These are phyloP conservation scores for Parauchenoglanis ngamensis DNA, from an alignment of 2,797 vertebrate genomes.

Conservation along the genomic window DNA sequence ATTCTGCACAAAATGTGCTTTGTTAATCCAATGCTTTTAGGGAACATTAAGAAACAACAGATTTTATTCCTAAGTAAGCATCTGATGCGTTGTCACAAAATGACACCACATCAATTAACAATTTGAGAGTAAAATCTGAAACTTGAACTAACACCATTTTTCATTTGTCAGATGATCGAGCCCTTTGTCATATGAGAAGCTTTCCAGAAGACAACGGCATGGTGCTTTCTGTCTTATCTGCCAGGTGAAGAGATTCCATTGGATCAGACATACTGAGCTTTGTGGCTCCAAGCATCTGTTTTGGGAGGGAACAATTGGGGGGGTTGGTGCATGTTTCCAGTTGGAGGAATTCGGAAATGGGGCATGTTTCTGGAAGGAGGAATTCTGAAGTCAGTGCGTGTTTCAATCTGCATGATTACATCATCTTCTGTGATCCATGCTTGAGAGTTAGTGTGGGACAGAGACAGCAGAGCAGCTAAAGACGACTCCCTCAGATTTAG, in stretches of 20 bases:
- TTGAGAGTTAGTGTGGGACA: not conserved
- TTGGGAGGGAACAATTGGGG: constrained; percentile 12
- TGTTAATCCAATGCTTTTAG: not conserved
- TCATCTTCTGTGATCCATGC: constrained; percentile 2
- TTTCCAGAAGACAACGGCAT: not conserved
- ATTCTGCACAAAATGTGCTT: not conserved
- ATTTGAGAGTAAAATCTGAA: not conserved
- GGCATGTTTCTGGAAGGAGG: constrained; percentile 35
- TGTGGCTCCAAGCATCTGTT: constrained; percentile 33
- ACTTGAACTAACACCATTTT: not conserved
- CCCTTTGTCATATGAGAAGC: not conserved
- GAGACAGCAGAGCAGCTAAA: not conserved
- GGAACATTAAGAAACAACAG: not conserved
- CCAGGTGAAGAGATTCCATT: constrained; percentile 50
- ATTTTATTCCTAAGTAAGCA: not conserved
- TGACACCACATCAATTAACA: not conserved
- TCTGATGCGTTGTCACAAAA: not conserved
- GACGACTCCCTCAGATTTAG: not conserved
- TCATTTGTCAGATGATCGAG: constrained; percentile 6
- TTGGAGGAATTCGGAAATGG: constrained; percentile 24
- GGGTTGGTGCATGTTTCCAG: constrained; percentile 1
- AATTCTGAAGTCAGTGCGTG: constrained; percentile 12
- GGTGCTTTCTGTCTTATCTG: constrained; percentile 45
- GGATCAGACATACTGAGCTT: constrained; percentile 36
- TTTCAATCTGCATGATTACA: constrained; percentile 21